These are phyloP conservation scores for Halichoerus grypus DNA, from an alignment of 2,113 vertebrate genomes.

Conservation along the genomic window DNA sequence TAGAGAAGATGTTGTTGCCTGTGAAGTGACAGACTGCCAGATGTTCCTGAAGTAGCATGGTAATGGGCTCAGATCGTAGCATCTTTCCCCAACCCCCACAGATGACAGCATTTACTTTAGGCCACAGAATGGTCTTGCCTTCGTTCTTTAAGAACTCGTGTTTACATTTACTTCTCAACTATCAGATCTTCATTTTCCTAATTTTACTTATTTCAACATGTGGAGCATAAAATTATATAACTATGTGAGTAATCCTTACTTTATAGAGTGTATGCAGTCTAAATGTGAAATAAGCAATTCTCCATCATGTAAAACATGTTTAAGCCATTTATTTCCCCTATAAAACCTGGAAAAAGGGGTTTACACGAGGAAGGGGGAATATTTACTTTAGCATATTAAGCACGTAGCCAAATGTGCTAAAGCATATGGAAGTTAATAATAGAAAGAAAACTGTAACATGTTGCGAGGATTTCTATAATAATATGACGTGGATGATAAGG, in stretches of 20 bases:
- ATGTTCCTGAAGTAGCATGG: conserved; percentile 88
- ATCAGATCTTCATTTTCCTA: conserved; percentile 83
- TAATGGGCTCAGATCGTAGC: conserved; percentile 85
- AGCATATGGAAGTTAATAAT: not conserved
- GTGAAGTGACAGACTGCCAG: conserved; percentile 90
- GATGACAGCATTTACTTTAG: conserved; percentile 80
- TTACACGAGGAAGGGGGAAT: not conserved
- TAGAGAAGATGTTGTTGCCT: conserved; percentile 90
- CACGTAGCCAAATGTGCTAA: not conserved
- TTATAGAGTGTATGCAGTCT: not conserved
- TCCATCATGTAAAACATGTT: not conserved
- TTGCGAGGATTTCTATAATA: not conserved
- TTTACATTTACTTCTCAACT: conserved; percentile 74
- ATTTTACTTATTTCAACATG: conserved; percentile 72
- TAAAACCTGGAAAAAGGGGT: not conserved
- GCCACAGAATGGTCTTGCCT: conserved; percentile 80
- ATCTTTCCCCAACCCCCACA: conserved; percentile 70
- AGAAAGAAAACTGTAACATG: not conserved
- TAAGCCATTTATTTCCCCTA: not conserved
- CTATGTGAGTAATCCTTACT: not conserved
- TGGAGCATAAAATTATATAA: conserved; percentile 47
- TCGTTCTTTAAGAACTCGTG: conserved; percentile 79
- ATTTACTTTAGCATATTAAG: not conserved
- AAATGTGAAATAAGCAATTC: conserved; percentile 19
- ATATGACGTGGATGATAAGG: not conserved